Evolutionary conservation across 2,113 vertebrate genomes (phyloP), one percentile per base, ranked within the genome.

Genomic region (Pluvianellus socialis): DNA sequence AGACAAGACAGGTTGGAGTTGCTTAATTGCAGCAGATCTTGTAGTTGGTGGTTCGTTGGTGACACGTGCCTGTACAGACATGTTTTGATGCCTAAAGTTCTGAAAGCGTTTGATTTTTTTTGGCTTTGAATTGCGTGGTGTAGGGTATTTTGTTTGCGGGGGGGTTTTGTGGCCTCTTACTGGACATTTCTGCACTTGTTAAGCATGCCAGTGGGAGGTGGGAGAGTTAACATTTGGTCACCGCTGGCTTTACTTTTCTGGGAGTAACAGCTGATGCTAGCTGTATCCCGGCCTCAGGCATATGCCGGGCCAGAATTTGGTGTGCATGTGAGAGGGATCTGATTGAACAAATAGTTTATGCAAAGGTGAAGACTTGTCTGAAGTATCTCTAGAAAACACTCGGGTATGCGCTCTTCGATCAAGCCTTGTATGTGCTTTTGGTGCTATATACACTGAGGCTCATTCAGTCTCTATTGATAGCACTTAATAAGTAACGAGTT

Each of bases 381-480:
- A 68, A 79, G 42, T 63, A 79, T 75, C 58, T 83, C 62, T 40
- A 58, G 76, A 38, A 95, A 92, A 66, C 35, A 16, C 30, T 45
- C 56, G 66, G 19, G 44, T 56, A 12, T 45, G 33, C 59, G 44
- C 15, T 63, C 47, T 77, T 75, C 1, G 4, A 3, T 42, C 45
- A 30, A 66, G 71, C 58, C 74, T 45, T 86, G 35, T 40, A 4
- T 45, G 66, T 90, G 50, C 22, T 77, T 96, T 83, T 72, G 86
- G 79, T 50, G 5, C 62, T n/a, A 1, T 14, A 50, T 14, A 70
- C 62, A 68, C 83, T 55, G 68, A 84, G 65, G 6, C 40, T 91
- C 47, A 45, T 77, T 77, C 90, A 94, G 65, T 24, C 20, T 35
- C 66, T 90, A 38, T 96, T 96, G 93, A 70, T 86, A 96, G 83